phyloP scores from a whole-genome alignment of 2,888 invertebrate species.

The Periphyllus acericola region DNA sequence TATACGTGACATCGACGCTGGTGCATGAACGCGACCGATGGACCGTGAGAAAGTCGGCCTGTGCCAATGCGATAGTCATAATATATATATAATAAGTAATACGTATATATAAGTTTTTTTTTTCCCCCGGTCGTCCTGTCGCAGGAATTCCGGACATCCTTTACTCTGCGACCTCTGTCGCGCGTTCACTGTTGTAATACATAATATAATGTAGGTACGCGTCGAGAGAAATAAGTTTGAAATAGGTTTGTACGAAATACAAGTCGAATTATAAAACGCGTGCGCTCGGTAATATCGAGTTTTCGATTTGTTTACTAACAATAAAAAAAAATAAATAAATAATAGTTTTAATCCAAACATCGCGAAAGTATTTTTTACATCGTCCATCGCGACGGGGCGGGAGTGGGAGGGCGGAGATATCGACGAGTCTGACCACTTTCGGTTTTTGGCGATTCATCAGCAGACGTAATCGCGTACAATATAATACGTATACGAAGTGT shows the following conservation, averaged over 20 bases:
- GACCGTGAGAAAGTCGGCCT: constrained; percentile 49
- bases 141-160: constrained; percentile 3
- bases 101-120: not conserved
- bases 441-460: constrained; percentile 17
- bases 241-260: not conserved
- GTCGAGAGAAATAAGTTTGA: not conserved
- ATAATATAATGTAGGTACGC: too few relatives aligned
- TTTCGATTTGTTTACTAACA: not conserved
- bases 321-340: too few relatives aligned
- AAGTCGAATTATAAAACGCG: too few relatives aligned
- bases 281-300: not conserved
- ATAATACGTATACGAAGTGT: too few relatives aligned
- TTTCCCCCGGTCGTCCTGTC: not conserved
- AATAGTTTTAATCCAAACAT: too few relatives aligned
- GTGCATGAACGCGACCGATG: constrained; percentile 30
- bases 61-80: constrained; percentile 10
- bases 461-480: too few relatives aligned
- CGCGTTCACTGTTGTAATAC: too few relatives aligned
- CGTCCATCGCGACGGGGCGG: too few relatives aligned
- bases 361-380: too few relatives aligned
- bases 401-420: too few relatives aligned
- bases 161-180: not conserved
- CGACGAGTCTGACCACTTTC: constrained; percentile 56
- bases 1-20: constrained; percentile 49
- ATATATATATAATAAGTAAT: constrained; percentile 3